Evolutionary conservation across 2,797 vertebrate genomes (phyloP).

Genomic region (Hirundo rustica): DNA sequence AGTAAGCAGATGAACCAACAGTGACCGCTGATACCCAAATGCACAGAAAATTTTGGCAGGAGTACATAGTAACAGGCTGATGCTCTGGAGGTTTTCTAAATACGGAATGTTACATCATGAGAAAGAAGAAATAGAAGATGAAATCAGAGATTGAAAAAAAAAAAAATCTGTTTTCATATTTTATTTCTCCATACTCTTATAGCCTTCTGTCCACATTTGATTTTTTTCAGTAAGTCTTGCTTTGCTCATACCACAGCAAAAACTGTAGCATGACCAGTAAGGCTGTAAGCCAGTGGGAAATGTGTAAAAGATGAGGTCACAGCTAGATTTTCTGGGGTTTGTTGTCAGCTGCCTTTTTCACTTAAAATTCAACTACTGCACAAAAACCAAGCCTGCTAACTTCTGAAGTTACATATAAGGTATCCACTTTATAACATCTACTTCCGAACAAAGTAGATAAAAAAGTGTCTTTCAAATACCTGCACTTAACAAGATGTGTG

Average conservation of each 20-base stretch:
- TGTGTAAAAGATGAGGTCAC: not conserved
- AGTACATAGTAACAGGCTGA: not conserved
- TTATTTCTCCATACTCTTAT: not conserved
- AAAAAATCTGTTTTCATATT: not conserved
- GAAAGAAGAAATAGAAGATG: not conserved
- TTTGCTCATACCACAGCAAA: not conserved
- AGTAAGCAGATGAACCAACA: slow-evolving; percentile 78
- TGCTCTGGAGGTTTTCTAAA: not conserved
- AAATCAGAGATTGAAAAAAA: not conserved
- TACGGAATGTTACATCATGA: not conserved
- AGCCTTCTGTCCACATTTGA: not conserved
- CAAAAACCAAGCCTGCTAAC: not conserved
- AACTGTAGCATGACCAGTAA: not conserved
- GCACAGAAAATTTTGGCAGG: not conserved
- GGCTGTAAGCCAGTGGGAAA: not conserved
- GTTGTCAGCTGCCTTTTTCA: not conserved
- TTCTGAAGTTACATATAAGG: not conserved
- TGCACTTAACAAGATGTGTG: not conserved
- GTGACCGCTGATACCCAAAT: not conserved
- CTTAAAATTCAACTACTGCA: not conserved
- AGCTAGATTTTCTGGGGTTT: not conserved
- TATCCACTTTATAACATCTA: not conserved
- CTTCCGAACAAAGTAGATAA: not conserved
- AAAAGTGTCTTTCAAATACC: not conserved
- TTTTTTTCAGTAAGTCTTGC: not conserved